Evolutionary conservation across 2,888 invertebrate genomes (phyloP).

Genomic region (Nebria brevicollis): DNA sequence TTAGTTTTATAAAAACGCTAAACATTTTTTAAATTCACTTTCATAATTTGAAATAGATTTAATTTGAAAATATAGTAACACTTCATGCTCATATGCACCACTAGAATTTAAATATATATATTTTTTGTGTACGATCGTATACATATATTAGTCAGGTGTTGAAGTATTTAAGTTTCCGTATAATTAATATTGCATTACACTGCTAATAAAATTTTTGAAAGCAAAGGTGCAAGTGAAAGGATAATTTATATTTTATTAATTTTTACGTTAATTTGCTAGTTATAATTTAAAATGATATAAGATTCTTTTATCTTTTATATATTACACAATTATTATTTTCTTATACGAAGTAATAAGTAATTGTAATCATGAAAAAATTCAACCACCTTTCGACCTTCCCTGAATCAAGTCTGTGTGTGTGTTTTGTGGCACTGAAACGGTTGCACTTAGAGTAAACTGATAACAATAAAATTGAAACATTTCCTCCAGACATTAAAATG

Average conservation of each 20-base stretch:
- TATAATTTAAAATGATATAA: not conserved
- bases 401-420: too few species aligned
- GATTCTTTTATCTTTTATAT: too few species aligned
- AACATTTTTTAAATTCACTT: not conserved
- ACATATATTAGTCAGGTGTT: not conserved
- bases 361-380: too few species aligned
- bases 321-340: too few species aligned
- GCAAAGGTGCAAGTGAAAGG: not conserved
- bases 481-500: not conserved
- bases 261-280: not conserved
- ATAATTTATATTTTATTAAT: not conserved
- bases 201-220: not conserved
- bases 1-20: too few species aligned
- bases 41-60: not conserved
- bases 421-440: too few species aligned
- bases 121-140: not conserved
- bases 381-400: too few species aligned
- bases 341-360: too few species aligned
- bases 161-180: not conserved
- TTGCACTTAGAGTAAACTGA: too few species aligned
- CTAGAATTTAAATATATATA: not conserved
- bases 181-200: not conserved
- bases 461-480: too few species aligned
- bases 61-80: not conserved
- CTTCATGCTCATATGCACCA: not conserved